Evolutionary conservation across 2,113 vertebrate genomes (phyloP).

Genomic region (Nycticebus coucang): DNA sequence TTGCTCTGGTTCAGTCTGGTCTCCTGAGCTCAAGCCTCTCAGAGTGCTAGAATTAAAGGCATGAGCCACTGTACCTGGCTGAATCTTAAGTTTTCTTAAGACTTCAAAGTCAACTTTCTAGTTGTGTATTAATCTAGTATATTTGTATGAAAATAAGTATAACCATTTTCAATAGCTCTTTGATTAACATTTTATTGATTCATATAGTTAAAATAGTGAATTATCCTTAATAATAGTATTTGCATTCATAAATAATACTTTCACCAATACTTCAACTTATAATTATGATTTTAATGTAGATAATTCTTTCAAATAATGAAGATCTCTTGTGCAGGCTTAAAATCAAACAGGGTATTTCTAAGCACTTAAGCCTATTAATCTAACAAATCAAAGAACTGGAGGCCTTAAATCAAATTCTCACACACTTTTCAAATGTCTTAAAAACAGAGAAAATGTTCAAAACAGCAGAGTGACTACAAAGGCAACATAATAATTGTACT

Average conservation of each 20-base stretch:
- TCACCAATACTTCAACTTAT: neutral
- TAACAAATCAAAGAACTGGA: neutral
- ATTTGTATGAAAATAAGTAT: neutral
- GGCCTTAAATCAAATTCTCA: neutral
- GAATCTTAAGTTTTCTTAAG: neutral
- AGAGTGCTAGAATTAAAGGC: no score
- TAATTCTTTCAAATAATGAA: constrained; percentile 40
- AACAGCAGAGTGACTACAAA: neutral
- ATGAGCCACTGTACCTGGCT: no score
- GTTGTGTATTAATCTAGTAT: neutral
- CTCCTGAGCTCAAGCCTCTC: no score
- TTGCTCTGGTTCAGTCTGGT: no score
- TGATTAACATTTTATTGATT: neutral
- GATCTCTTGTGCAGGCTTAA: neutral
- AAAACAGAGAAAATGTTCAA: neutral
- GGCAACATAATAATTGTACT: neutral
- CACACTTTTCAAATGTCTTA: neutral
- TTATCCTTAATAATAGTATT: neutral
- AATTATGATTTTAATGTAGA: neutral
- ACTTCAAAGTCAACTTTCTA: neutral
- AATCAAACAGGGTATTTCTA: constrained; percentile 11
- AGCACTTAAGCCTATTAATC: neutral
- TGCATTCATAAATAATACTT: neutral
- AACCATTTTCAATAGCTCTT: neutral
- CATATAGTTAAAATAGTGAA: neutral